Evolutionary conservation across 53 echinoderm and acorn worm genomes (phyloP), one percentile per base, ranked within the genome.

Genomic region (Antedon mediterranea): DNA sequence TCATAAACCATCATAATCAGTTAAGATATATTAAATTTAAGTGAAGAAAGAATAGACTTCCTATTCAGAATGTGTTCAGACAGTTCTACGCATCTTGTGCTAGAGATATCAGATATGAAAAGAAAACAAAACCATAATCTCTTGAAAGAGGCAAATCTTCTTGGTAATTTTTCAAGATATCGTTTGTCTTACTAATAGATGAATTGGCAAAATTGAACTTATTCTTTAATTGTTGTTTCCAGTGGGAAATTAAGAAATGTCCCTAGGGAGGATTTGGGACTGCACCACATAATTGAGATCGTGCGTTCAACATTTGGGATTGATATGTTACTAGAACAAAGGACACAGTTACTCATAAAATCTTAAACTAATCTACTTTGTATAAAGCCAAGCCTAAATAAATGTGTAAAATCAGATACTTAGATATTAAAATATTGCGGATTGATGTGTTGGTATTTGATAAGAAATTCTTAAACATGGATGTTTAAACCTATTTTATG

Each of bases 111-210:
- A 11, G 37, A 57, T 57, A 57, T 23, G 26, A 57, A 57, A 57
- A 57, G 57, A 57, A 57, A 57, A 57, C 57, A 57, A 57, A 8
- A 57, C 23, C 57, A 57, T 57, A 57, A 57, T 57, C 57, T 18
- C 9, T 23, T 41, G 13, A 57, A 57, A 57, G 57, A 57, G 15
- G 57, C 57, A 57, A 57, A 57, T 57, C 57, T 57, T 57, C 57
- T 57, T 26, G 57, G 23, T 57, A 57, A 57, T 57, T 57, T 57
- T 57, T 57, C 14, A 57, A 57, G 57, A 57, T 57, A 57, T 57
- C 57, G 57, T 57, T 57, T 57, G 57, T 57, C 57, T 57, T 57
- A 57, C 57, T 57, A 57, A 57, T 57, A 57, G 57, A 57, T 57
- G 57, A 57, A 57, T 57, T 57, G 57, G 57, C 57, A 57, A 57